Conservation (phyloP, 1,140 invertebrate genomes). For the Drosophila lowei region DNA sequence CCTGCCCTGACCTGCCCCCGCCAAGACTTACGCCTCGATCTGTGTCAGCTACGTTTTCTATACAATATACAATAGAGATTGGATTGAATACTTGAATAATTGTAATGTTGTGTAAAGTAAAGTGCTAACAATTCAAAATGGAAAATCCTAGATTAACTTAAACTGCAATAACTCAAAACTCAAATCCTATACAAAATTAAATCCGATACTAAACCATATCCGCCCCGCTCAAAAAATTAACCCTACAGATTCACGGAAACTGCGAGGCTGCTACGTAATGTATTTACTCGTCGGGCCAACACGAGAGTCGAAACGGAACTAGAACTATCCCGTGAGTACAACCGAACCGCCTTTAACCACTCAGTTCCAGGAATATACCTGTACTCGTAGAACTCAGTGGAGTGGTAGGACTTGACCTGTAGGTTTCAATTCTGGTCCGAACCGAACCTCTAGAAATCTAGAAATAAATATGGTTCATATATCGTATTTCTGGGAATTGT, state of each 20-base stretch:
- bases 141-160: slow-evolving; percentile 35
- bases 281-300: slow-evolving; percentile 92
- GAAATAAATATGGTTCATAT: neutral
- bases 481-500: neutral
- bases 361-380: slow-evolving; percentile 29
- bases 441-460: neutral
- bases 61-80: slow-evolving; percentile 11
- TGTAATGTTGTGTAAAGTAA: slow-evolving; percentile 28
- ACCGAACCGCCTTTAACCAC: slow-evolving; percentile 14
- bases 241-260: slow-evolving; percentile 96
- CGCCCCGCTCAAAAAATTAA: slow-evolving; percentile 58
- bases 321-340: slow-evolving; percentile 95
- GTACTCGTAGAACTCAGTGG: slow-evolving; percentile 11
- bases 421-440: slow-evolving; percentile 1
- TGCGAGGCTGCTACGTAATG: slow-evolving; percentile 95
- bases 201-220: slow-evolving; percentile 53
- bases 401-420: slow-evolving; percentile 40
- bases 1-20: neutral
- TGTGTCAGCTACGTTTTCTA: neutral
- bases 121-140: slow-evolving; percentile 79
- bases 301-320: slow-evolving; percentile 92
- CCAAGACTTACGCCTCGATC: neutral
- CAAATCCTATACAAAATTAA: slow-evolving; percentile 18
- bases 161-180: slow-evolving; percentile 3
- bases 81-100: slow-evolving; percentile 16